Evolutionary conservation across 2,888 invertebrate genomes (phyloP).

Genomic region (Ophion obscuratus): DNA sequence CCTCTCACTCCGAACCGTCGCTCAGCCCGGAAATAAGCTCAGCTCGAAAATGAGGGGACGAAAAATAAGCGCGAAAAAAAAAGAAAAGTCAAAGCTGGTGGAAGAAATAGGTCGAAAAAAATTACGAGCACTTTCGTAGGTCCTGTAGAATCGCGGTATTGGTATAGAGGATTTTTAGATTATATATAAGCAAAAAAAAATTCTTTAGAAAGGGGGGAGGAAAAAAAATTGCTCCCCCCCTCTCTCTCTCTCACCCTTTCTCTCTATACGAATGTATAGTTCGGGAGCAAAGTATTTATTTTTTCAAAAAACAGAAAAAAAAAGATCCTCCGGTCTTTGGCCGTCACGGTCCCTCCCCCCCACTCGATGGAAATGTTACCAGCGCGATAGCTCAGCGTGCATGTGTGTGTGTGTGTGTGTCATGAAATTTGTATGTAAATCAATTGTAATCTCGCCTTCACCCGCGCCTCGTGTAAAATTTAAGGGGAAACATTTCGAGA

Average conservation of each 20-base stretch:
- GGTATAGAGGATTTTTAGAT: neutral
- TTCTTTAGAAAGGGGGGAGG: neutral
- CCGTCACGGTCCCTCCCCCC: neutral
- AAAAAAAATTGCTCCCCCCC: neutral
- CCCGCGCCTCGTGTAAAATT: constrained; percentile 56
- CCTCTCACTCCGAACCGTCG: constrained; percentile 38
- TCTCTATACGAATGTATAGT: neutral
- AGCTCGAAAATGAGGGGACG: constrained; percentile 6
- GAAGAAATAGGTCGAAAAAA: neutral
- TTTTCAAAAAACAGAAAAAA: constrained; percentile 63
- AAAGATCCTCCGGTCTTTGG: constrained; percentile 15
- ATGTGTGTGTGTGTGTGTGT: constrained; percentile 43
- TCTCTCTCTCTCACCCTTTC: too few species aligned
- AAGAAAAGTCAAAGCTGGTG: neutral
- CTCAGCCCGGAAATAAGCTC: neutral
- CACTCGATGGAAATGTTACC: neutral
- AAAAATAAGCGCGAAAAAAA: constrained; percentile 7
- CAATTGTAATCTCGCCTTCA: constrained; percentile 54
- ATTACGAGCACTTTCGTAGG: constrained; percentile 4
- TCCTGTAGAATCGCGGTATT: too few species aligned
- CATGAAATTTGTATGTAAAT: constrained; percentile 48
- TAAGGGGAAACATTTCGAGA: constrained; percentile 12
- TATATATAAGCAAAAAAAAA: neutral
- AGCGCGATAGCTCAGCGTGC: constrained; percentile 17
- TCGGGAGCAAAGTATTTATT: constrained; percentile 64